Base-by-base conservation (phyloP, 2,888 invertebrate species). In the Cheilosia soror region DNA sequence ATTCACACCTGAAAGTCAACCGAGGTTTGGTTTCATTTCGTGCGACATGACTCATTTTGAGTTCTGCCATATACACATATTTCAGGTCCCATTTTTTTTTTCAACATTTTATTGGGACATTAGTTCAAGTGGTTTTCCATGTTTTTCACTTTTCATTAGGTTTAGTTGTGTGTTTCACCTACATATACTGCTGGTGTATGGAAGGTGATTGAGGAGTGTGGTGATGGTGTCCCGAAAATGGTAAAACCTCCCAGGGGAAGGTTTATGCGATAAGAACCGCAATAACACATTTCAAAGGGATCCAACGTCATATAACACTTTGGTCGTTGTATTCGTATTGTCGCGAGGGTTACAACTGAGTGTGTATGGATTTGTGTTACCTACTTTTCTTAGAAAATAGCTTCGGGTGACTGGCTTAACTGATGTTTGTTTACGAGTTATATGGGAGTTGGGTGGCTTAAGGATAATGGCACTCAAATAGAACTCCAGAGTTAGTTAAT, bases 111-210 rank as follows among this genome's bases (percentile, higher is more conserved):
- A 85, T 85, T 76, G 85, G 62, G 75, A 81, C 80, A 85, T 85
- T 85, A 85, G 80, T 85, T 85, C 85, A 85, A 85, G 85, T 85
- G 85, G 85, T 85, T 85, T 85, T 80, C 62, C 85, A 72, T 85
- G 85, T 85, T 85, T 77, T 85, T 76, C 80, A 85, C 72, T 81
- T 84, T 84, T 79, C 66, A 84, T 79, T 51, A 51, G 27, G 51
- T 79, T 69, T 65, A 75, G 72, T 73, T 65, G 49, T 57, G 62
- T 83, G 51, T 44, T 78, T 63, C 42, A 71, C 69, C 42, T 66
- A 42, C 40, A 2, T 13, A 42, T 44, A 44, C 20, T 47, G 15
- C 29, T 44, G 20, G 47, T 31, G 2, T n/a, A 6, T n/a, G 13
- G 75, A 27, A 31, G 29, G 60, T 42, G 53, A 20, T 29, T 40